These are phyloP conservation scores for Laticauda colubrina DNA, from an alignment of 2,113 vertebrate genomes.

Conservation along the genomic window DNA sequence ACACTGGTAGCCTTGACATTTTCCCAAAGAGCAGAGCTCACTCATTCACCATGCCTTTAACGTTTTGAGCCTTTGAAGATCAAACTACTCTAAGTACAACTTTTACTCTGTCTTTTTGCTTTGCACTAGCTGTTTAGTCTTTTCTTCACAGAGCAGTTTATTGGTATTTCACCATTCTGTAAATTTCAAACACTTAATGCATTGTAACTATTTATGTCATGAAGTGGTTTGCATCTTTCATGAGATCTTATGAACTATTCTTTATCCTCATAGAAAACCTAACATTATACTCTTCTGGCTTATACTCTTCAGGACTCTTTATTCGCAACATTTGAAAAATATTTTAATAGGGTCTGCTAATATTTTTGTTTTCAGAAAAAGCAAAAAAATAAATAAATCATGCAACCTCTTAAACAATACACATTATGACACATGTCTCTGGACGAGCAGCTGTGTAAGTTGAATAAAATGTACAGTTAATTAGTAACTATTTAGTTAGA, in stretches of 20 bases:
- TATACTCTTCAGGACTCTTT: not conserved
- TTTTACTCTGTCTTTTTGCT: not conserved
- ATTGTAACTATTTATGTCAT: not conserved
- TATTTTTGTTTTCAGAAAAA: not conserved
- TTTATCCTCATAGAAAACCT: not conserved
- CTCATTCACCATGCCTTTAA: not conserved
- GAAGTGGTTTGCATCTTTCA: not conserved
- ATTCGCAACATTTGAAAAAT: not conserved
- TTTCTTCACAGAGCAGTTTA: not conserved
- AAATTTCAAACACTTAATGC: not conserved
- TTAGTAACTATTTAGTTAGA: not conserved
- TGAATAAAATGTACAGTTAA: not conserved
- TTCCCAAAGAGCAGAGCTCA: not conserved
- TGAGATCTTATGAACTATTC: not conserved
- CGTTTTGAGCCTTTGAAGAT: not conserved
- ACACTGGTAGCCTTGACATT: not conserved
- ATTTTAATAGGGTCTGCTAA: not conserved
- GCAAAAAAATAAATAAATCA: not conserved
- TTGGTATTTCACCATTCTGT: not conserved
- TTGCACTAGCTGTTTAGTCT: not conserved
- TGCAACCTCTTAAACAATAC: not conserved
- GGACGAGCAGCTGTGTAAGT: not conserved
- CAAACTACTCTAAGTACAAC: not conserved
- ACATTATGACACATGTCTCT: not conserved
- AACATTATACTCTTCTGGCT: not conserved